phyloP scores from a whole-genome alignment of 2,797 vertebrate species.

The Spinibarbus caldwelli region DNA sequence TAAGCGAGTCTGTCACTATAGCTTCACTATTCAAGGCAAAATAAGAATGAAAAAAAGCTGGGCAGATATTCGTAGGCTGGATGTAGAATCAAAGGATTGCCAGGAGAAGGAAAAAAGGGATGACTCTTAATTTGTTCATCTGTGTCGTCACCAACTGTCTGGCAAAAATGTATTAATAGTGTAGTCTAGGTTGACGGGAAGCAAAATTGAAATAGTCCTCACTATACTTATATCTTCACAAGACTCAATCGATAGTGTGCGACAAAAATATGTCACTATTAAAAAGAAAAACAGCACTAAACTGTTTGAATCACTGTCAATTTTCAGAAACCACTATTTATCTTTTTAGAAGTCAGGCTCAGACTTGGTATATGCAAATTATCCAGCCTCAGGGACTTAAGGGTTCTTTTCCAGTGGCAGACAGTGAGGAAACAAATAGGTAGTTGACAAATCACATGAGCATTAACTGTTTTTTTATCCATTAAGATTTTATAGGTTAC shows the following conservation, averaged over 20 bases:
- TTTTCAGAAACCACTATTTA: background rate
- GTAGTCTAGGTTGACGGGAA: conserved; percentile 3
- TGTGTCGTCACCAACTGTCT: conserved; percentile 48
- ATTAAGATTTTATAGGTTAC: background rate
- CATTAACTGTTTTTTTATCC: background rate
- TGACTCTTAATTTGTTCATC: conserved; percentile 52
- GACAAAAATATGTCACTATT: background rate
- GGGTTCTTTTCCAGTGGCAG: background rate
- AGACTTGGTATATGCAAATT: background rate
- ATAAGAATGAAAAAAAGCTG: conserved; percentile 10
- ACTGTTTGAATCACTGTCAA: background rate
- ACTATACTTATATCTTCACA: background rate
- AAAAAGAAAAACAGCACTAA: background rate
- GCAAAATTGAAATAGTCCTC: background rate
- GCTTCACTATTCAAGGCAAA: background rate
- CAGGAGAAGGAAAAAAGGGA: conserved; percentile 39
- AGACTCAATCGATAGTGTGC: background rate
- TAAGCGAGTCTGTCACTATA: background rate
- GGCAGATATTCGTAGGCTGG: conserved; percentile 23
- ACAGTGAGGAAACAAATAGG: background rate
- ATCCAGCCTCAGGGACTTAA: background rate
- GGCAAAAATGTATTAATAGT: conserved; percentile 52
- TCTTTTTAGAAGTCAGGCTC: background rate
- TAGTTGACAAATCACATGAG: background rate
- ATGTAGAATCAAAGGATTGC: conserved; percentile 39